Evolutionary conservation across 2,888 invertebrate genomes (phyloP).

Genomic region (Drosophila phalerata): DNA sequence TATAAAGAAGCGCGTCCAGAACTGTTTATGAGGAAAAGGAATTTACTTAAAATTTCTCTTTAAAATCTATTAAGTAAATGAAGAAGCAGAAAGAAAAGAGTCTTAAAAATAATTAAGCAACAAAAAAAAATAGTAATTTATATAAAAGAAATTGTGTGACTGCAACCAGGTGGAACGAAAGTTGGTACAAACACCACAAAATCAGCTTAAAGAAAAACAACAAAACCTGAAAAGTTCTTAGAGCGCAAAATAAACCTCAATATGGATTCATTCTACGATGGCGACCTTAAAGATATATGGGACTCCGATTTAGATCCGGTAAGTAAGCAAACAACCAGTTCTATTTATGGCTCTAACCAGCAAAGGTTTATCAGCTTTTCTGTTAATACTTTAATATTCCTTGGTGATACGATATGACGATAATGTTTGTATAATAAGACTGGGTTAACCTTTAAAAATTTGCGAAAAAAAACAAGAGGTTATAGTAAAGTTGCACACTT

Average conservation of each 20-base stretch:
- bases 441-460: not conserved
- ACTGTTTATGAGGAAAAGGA: constrained; percentile 50
- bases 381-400: constrained; percentile 16
- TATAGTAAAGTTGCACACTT: not conserved
- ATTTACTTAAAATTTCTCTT: constrained; percentile 26
- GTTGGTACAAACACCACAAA: constrained; percentile 47
- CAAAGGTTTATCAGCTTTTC: constrained; percentile 36
- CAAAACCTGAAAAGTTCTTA: constrained; percentile 59
- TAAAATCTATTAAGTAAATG: constrained; percentile 1
- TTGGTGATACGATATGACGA: constrained; percentile 27
- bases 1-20: constrained; percentile 67
- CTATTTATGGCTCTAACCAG: constrained; percentile 30
- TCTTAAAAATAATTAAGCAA: constrained; percentile 8
- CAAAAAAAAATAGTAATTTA: constrained; percentile 13
- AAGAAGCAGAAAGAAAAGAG: constrained; percentile 1
- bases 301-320: constrained; percentile 94
- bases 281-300: constrained; percentile 92
- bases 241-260: constrained; percentile 72
- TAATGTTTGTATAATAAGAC: not conserved
- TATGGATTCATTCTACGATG: constrained; percentile 92
- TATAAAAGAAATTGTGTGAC: constrained; percentile 60
- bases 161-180: constrained; percentile 72
- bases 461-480: not conserved
- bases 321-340: constrained; percentile 85
- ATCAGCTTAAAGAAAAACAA: constrained; percentile 16